Evolutionary conservation across 2,113 vertebrate genomes (phyloP).

Genomic region (Edolisoma coerulescens): DNA sequence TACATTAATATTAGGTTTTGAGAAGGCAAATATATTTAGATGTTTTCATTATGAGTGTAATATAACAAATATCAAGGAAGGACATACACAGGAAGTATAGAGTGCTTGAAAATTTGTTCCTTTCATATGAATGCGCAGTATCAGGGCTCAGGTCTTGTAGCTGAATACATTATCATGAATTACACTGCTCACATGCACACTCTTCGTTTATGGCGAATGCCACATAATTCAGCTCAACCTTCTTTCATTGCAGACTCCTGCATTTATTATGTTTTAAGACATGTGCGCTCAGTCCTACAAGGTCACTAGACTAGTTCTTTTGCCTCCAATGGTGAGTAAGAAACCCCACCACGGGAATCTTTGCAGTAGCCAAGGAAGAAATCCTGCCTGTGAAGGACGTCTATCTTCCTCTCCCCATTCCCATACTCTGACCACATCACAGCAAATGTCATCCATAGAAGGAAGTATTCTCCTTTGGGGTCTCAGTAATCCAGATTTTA

Average conservation of each 20-base stretch:
- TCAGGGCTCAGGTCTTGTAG: background rate
- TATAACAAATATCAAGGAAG: background rate
- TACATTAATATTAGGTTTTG: background rate
- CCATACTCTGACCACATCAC: background rate
- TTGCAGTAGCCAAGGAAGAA: background rate
- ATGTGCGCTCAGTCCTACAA: background rate
- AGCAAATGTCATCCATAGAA: background rate
- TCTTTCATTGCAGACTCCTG: background rate
- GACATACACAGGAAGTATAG: background rate
- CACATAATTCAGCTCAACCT: background rate
- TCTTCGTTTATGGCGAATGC: background rate
- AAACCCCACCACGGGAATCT: background rate
- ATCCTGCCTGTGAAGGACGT: background rate
- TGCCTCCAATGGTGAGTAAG: background rate
- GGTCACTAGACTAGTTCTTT: background rate
- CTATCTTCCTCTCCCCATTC: background rate
- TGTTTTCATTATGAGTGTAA: background rate
- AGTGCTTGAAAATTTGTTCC: background rate
- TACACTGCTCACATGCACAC: background rate
- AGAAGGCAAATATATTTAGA: background rate
- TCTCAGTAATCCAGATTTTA: background rate
- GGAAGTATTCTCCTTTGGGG: background rate
- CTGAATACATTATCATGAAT: background rate
- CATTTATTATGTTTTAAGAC: background rate
- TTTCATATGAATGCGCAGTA: background rate